Evolutionary conservation across 2,888 invertebrate genomes (phyloP).

Genomic region (Ichneumoninae sp.): DNA sequence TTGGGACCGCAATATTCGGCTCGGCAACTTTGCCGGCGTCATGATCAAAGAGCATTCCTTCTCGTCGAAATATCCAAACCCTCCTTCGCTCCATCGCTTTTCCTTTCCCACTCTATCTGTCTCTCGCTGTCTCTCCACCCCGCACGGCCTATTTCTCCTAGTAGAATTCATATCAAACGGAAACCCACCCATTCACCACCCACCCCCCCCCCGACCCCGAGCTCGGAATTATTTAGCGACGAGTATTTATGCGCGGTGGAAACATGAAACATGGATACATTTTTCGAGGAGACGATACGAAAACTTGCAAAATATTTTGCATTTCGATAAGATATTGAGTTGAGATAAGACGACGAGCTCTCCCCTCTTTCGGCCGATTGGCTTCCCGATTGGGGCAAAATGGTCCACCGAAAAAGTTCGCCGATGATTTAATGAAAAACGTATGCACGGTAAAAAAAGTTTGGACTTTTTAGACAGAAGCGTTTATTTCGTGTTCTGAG

Average conservation of each 20-base stretch:
- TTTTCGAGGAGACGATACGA: not conserved
- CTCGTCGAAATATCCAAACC: constrained; percentile 72
- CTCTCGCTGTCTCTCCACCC: constrained; percentile 20
- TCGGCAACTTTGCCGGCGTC: constrained; percentile 69
- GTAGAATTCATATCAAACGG: constrained; percentile 63
- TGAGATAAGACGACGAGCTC: no score
- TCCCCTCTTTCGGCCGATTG: no score
- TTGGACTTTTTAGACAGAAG: no score
- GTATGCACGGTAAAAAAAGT: no score
- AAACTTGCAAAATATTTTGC: no score
- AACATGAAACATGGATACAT: not conserved
- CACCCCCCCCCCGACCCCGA: not conserved
- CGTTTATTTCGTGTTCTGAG: no score
- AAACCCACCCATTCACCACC: not conserved
- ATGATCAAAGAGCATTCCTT: constrained; percentile 79
- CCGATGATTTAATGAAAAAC: no score
- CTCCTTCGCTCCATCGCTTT: constrained; percentile 42
- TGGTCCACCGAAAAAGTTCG: no score
- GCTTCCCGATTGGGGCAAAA: no score
- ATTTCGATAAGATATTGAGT: no score
- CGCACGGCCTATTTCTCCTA: constrained; percentile 39
- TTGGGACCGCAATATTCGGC: constrained; percentile 65
- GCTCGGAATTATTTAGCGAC: constrained; percentile 45
- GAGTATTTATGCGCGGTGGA: not conserved
- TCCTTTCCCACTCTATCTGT: constrained; percentile 25